phyloP scores from a whole-genome alignment of 2,888 invertebrate genomes.

The Tillus elongatus region DNA sequence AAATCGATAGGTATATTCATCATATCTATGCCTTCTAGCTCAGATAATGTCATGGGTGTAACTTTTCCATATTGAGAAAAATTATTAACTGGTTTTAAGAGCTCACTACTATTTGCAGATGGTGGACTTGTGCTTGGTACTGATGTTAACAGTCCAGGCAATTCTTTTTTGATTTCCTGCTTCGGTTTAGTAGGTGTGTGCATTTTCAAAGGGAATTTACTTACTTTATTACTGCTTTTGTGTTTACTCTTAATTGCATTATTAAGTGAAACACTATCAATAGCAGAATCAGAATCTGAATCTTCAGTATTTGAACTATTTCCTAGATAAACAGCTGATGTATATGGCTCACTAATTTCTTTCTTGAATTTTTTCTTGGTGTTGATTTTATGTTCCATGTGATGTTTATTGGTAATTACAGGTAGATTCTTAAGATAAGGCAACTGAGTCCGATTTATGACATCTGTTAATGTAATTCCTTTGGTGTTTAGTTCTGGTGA shows the following conservation, averaged over 20 bases:
- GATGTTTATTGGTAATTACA: conserved; percentile 23
- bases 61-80: conserved; percentile 21
- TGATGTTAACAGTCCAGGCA: conserved; percentile 12
- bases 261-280: conserved; percentile 22
- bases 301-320: conserved; percentile 36
- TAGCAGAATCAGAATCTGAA: conserved; percentile 32
- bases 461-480: conserved; percentile 66
- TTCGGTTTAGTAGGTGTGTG: conserved; percentile 15
- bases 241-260: conserved; percentile 18
- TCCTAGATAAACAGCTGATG: conserved; percentile 12
- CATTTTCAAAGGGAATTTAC: conserved; percentile 4
- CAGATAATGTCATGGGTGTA: conserved; percentile 42
- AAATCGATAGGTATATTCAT: conserved; percentile 69
- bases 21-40: conserved; percentile 59
- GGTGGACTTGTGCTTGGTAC: conserved; percentile 4
- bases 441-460: conserved; percentile 45
- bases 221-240: conserved; percentile 11
- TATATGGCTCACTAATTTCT: conserved; percentile 13
- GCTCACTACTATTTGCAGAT: conserved; percentile 7
- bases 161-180: conserved; percentile 18
- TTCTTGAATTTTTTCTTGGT: conserved; percentile 20
- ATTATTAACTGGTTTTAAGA: conserved; percentile 1
- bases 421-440: conserved; percentile 37
- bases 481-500: conserved; percentile 69
- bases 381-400: conserved; percentile 27